phyloP scores from a whole-genome alignment of 2,113 vertebrate genomes.

The Carettochelys insculpta region DNA sequence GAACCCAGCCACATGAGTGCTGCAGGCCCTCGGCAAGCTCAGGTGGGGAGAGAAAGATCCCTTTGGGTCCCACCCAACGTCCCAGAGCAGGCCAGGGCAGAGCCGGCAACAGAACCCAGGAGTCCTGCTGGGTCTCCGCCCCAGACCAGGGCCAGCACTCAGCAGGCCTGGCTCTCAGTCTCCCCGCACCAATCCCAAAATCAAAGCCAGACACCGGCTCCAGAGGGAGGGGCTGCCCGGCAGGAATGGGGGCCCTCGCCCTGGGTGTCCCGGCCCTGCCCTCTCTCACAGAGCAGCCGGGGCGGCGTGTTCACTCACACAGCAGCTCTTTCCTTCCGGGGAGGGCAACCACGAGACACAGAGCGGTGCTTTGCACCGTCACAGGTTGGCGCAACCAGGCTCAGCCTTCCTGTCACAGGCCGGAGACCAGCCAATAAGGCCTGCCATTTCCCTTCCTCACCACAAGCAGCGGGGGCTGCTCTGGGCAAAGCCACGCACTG shows the following conservation, averaged over 20 bases:
- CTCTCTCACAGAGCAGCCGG: neutral
- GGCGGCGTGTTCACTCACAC: neutral
- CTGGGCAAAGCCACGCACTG: neutral
- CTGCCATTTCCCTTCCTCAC: neutral
- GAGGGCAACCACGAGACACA: neutral
- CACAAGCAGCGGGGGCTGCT: neutral
- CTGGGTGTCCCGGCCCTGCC: neutral
- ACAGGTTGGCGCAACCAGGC: neutral
- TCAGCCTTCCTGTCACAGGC: slow-evolving; percentile 23
- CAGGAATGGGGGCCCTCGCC: neutral
- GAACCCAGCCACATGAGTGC: neutral
- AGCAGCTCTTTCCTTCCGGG: slow-evolving; percentile 48
- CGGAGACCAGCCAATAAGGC: fast-evolving
- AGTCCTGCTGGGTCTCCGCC: neutral
- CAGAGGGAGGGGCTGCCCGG: neutral
- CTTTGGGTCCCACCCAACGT: neutral
- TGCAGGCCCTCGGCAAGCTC: neutral
- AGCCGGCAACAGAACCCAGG: neutral
- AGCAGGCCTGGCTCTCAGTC: neutral
- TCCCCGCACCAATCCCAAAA: neutral
- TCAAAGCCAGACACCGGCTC: neutral
- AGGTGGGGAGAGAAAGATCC: fast-evolving
- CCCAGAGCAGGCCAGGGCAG: neutral
- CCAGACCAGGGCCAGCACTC: neutral
- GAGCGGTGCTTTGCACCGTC: fast-evolving